These are phyloP conservation scores for Ptilonorhynchus violaceus DNA, from an alignment of 2,113 vertebrate genomes.

Conservation along the genomic window DNA sequence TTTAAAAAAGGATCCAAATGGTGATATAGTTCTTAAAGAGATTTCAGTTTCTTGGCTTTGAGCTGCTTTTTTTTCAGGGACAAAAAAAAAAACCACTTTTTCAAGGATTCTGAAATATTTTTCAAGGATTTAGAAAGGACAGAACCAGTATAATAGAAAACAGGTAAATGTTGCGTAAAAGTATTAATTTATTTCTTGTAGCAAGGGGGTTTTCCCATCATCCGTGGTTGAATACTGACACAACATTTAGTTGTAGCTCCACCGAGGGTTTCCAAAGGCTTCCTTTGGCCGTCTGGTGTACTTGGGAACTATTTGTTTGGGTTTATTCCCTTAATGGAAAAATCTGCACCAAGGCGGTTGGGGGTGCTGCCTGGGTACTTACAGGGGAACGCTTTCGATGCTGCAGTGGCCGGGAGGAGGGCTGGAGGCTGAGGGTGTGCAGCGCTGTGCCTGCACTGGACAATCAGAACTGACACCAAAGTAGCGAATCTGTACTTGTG, in stretches of 20 bases:
- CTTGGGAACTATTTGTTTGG: neutral
- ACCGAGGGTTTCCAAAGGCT: neutral
- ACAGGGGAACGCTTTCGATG: accelerated
- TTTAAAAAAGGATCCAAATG: neutral
- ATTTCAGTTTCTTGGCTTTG: neutral
- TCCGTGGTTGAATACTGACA: neutral
- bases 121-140: neutral
- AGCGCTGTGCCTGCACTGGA: accelerated
- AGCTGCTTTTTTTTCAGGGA: neutral
- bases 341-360: neutral
- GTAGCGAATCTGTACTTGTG: neutral
- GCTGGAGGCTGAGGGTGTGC: neutral
- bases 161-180: neutral
- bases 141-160: neutral
- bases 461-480: neutral
- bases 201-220: neutral
- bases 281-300: neutral
- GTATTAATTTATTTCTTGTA: neutral
- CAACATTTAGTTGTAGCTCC: neutral
- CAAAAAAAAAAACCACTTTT: accelerated
- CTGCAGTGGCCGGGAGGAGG: neutral
- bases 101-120: neutral
- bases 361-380: accelerated
- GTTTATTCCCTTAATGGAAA: neutral
- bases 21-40: neutral